Conservation (phyloP, 2,797 vertebrate genomes). For the Periophthalmus magnuspinnatus region DNA sequence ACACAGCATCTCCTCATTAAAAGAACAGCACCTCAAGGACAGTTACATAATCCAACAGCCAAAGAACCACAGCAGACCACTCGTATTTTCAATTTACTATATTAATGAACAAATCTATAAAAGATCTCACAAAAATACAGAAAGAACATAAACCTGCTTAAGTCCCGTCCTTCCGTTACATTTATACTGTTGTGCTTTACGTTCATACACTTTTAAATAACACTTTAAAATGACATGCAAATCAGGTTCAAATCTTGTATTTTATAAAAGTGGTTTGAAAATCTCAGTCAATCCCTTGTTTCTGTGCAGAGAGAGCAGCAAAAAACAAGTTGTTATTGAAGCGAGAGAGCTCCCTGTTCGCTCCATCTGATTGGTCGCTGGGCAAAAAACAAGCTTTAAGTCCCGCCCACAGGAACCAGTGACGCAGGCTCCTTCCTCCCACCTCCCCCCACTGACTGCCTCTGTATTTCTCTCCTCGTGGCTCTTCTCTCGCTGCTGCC, state of each 20-base stretch:
- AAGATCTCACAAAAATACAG: slow-evolving; percentile 62
- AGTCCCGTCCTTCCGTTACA: slow-evolving; percentile 40
- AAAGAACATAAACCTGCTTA: slow-evolving; percentile 34
- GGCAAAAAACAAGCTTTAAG: slow-evolving; percentile 59
- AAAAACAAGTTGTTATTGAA: slow-evolving; percentile 62
- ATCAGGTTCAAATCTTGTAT: slow-evolving; percentile 7
- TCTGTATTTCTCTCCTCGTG: slow-evolving; percentile 41
- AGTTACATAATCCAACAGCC: slow-evolving; percentile 1
- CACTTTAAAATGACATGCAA: slow-evolving; percentile 21
- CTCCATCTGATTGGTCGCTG: slow-evolving; percentile 58
- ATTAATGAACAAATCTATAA: slow-evolving; percentile 65
- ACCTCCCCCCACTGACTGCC: slow-evolving; percentile 23
- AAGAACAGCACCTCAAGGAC: background rate
- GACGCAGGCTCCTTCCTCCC: slow-evolving; percentile 55
- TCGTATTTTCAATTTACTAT: slow-evolving; percentile 38
- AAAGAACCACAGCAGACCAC: slow-evolving; percentile 12
- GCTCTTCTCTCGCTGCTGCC: slow-evolving; percentile 31
- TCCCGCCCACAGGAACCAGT: slow-evolving; percentile 53
- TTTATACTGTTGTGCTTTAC: slow-evolving; percentile 45
- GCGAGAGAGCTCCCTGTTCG: slow-evolving; percentile 35
- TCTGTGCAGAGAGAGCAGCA: slow-evolving; percentile 25
- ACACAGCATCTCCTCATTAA: background rate
- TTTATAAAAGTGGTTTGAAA: slow-evolving; percentile 18
- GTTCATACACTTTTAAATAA: slow-evolving; percentile 59
- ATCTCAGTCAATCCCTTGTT: slow-evolving; percentile 22